phyloP scores from a whole-genome alignment of 2,888 invertebrate species.

The Phasia obesa region DNA sequence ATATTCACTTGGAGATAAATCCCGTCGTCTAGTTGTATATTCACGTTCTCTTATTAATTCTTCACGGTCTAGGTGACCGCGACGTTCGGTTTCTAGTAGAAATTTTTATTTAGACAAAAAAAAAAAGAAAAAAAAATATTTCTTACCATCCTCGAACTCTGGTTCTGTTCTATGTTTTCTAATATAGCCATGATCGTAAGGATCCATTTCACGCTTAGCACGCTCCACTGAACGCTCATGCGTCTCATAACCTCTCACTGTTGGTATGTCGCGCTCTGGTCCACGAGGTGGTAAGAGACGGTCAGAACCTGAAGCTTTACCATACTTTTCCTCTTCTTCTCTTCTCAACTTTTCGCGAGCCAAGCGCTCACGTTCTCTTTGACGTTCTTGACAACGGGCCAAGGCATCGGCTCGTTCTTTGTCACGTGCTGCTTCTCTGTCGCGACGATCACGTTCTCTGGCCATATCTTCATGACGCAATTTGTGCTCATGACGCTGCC shows the following conservation, averaged over 20 bases:
- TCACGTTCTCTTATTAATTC: constrained; percentile 80
- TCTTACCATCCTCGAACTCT: constrained; percentile 70
- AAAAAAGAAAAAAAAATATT: neutral
- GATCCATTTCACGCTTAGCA: constrained; percentile 77
- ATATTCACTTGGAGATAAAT: constrained; percentile 79
- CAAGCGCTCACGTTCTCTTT: constrained; percentile 84
- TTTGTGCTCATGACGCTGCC: constrained; percentile 77
- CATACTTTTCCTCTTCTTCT: constrained; percentile 81
- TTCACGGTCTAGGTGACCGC: constrained; percentile 76
- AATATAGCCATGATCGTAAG: constrained; percentile 75
- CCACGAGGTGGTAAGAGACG: constrained; percentile 86
- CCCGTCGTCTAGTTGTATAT: constrained; percentile 77
- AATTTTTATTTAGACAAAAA: constrained; percentile 38
- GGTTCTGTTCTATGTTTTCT: constrained; percentile 71
- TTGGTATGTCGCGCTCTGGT: constrained; percentile 85
- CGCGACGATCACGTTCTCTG: constrained; percentile 84
- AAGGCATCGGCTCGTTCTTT: constrained; percentile 86
- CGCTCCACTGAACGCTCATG: constrained; percentile 80
- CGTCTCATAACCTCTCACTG: constrained; percentile 81
- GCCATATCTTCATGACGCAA: constrained; percentile 80
- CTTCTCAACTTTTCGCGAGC: constrained; percentile 83
- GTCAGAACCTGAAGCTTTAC: constrained; percentile 82
- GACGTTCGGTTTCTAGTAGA: constrained; percentile 76
- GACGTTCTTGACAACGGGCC: constrained; percentile 86
- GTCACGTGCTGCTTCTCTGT: constrained; percentile 84